phyloP scores from a whole-genome alignment of 1,140 invertebrate species.

The Cheumatopsyche charites region DNA sequence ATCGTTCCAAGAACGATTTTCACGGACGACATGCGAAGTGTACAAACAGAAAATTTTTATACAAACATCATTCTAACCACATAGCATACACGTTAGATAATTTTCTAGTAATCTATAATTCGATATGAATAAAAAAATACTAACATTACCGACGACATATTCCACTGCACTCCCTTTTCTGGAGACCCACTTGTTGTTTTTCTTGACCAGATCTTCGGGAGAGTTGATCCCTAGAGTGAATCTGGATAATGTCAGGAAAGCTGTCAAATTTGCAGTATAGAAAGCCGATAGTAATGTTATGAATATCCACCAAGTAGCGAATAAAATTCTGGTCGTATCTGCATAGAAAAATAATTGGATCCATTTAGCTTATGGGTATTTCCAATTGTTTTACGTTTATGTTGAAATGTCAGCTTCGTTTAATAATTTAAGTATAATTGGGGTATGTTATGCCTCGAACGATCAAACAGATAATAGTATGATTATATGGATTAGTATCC shows the following conservation, averaged over 20 bases:
- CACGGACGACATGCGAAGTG: constrained; percentile 2
- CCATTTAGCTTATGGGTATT: neutral
- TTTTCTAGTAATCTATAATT: neutral
- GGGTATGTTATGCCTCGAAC: neutral
- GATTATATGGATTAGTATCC: neutral
- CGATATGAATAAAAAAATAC: constrained; percentile 40
- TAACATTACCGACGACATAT: constrained; percentile 67
- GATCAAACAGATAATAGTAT: neutral
- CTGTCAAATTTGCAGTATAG: constrained; percentile 90
- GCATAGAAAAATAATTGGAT: constrained; percentile 47
- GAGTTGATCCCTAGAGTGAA: constrained; percentile 78
- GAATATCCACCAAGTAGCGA: constrained; percentile 92
- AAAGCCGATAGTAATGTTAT: constrained; percentile 87
- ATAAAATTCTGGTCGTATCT: constrained; percentile 83
- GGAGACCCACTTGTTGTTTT: constrained; percentile 72
- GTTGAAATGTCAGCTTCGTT: neutral
- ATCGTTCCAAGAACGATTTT: neutral
- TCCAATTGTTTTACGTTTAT: neutral
- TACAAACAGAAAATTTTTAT: neutral
- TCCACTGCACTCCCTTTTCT: constrained; percentile 70
- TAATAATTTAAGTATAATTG: constrained; percentile 2
- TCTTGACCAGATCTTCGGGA: constrained; percentile 70
- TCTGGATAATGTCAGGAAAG: constrained; percentile 82
- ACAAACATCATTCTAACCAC: constrained; percentile 17
- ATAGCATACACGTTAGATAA: neutral